These are phyloP conservation scores for Aromia moschata DNA, from an alignment of 2,888 invertebrate species.

Conservation along the genomic window DNA sequence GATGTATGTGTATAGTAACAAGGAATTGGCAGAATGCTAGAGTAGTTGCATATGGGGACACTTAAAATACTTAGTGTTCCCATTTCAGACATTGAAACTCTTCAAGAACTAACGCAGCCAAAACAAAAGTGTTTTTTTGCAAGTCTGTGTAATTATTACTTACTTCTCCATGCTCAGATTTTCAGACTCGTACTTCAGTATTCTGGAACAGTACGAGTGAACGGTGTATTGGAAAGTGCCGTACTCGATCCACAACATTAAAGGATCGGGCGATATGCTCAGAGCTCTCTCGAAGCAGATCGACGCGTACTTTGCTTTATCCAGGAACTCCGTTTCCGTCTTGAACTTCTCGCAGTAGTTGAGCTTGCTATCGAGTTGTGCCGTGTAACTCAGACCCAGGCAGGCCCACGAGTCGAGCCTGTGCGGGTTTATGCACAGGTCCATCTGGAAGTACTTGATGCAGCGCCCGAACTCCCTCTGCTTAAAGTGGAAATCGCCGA, in stretches of 20 bases:
- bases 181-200: constrained; percentile 83
- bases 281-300: constrained; percentile 85
- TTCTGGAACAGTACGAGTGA: constrained; percentile 88
- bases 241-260: constrained; percentile 88
- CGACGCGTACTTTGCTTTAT: constrained; percentile 77
- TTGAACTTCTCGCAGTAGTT: constrained; percentile 75
- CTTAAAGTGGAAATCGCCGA: constrained; percentile 94
- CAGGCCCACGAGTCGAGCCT: constrained; percentile 94
- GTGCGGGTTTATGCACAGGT: constrained; percentile 81
- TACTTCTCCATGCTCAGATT: constrained; percentile 76
- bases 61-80: too few species aligned
- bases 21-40: too few species aligned
- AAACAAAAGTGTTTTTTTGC: too few species aligned
- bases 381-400: constrained; percentile 81
- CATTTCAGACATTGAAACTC: too few species aligned
- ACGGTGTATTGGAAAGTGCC: constrained; percentile 90
- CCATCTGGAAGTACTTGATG: constrained; percentile 82
- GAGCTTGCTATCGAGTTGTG: constrained; percentile 81
- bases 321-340: constrained; percentile 72
- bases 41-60: too few species aligned
- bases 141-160: too few species aligned
- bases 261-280: constrained; percentile 76
- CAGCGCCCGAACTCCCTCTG: constrained; percentile 78
- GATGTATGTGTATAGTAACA: too few species aligned
- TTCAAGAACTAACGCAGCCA: too few species aligned